Conservation (phyloP, 2,797 vertebrate species). For the Chaenodraco wilsoni region DNA sequence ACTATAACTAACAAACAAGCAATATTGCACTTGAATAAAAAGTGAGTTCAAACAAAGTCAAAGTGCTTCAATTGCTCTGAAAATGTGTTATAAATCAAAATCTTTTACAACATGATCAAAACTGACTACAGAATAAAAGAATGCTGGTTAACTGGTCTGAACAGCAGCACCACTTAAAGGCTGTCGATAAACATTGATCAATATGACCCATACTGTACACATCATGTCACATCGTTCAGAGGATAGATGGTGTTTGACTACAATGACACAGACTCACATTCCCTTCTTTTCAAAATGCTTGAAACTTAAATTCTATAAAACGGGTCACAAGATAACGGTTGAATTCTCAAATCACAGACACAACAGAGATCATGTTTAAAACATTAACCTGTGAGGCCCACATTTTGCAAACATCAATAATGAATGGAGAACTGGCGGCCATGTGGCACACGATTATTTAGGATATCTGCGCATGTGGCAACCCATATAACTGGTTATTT, state of each 20-base stretch:
- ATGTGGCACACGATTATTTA: slow-evolving; percentile 5
- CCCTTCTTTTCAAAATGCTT: neutral
- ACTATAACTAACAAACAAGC: slow-evolving; percentile 39
- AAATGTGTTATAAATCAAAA: slow-evolving; percentile 3
- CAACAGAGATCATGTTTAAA: neutral
- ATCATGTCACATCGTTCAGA: slow-evolving; percentile 58
- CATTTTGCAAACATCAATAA: slow-evolving; percentile 28
- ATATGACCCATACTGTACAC: slow-evolving; percentile 79
- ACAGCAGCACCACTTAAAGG: slow-evolving; percentile 28
- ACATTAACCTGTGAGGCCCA: neutral
- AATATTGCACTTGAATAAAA: slow-evolving; percentile 69
- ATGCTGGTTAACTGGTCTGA: slow-evolving; percentile 43
- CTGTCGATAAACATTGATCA: slow-evolving; percentile 69
- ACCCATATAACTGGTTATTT: slow-evolving; percentile 9
- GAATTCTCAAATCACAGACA: slow-evolving; percentile 6
- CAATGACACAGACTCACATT: slow-evolving; percentile 30
- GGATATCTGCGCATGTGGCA: slow-evolving; percentile 17
- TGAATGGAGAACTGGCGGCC: neutral
- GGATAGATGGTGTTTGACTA: slow-evolving; percentile 36
- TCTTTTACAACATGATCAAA: slow-evolving; percentile 21
- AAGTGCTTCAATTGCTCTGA: slow-evolving; percentile 51
- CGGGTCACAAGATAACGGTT: neutral
- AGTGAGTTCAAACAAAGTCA: slow-evolving; percentile 28
- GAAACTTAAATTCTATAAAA: slow-evolving; percentile 11
- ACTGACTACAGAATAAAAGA: slow-evolving; percentile 11